A percentile compares a stretch with the other conserved stretches of the same genome.
These are phyloP conservation scores for Macrobrachium nipponense DNA, from an alignment of 1,140 invertebrate genomes.

Conservation along the genomic window DNA sequence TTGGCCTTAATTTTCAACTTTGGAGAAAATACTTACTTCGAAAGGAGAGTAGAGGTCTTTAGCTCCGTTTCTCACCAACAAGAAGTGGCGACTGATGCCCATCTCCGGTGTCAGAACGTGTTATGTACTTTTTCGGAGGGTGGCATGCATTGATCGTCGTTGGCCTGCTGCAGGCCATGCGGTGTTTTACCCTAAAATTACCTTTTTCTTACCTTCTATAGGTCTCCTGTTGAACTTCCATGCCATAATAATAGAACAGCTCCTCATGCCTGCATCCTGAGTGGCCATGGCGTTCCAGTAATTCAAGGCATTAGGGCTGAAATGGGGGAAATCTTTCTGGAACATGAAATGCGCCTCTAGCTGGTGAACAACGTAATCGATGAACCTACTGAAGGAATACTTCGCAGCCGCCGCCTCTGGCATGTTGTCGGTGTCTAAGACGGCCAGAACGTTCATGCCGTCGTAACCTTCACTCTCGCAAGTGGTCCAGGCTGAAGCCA, in stretches of 20 bases:
- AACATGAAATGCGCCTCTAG: constrained; percentile 49
- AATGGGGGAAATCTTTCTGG: neutral
- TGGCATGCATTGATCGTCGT: too few relatives aligned
- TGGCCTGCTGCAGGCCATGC: too few relatives aligned
- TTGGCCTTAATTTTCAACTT: too few relatives aligned
- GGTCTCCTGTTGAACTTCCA: constrained; percentile 17
- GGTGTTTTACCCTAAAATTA: too few relatives aligned
- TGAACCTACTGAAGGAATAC: constrained; percentile 33
- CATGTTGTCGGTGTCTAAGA: neutral
- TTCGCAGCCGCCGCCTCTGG: constrained; percentile 2
- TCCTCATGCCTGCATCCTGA: neutral
- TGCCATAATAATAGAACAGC: constrained; percentile 34
- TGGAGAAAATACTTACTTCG: too few relatives aligned
- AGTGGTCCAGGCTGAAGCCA: constrained; percentile 1
- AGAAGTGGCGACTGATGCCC: too few relatives aligned
- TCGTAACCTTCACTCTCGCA: constrained; percentile 8
- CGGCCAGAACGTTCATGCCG: constrained; percentile 4
- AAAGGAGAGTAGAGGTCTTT: too few relatives aligned
- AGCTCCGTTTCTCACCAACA: too few relatives aligned
- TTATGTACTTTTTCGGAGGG: too few relatives aligned
- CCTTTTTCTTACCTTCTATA: neutral
- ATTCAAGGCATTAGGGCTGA: neutral
- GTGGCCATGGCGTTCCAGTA: constrained; percentile 8
- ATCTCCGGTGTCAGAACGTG: too few relatives aligned
- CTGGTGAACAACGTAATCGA: constrained; percentile 18